Evolutionary conservation across 2,888 invertebrate genomes (phyloP).

Genomic region (Diploptera punctata): DNA sequence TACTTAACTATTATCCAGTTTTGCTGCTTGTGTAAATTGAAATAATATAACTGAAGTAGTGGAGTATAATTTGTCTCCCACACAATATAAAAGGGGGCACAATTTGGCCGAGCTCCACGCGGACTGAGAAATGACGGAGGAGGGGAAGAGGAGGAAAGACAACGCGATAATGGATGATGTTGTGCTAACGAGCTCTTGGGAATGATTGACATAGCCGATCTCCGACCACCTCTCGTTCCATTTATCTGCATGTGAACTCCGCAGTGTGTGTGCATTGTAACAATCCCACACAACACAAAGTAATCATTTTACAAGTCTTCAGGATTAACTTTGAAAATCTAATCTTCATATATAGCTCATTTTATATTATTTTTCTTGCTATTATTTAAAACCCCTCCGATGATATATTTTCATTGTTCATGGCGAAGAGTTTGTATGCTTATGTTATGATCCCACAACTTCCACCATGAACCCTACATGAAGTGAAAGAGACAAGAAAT

Average conservation of each 20-base stretch:
- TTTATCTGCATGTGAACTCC: slow-evolving; percentile 18
- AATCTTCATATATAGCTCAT: too few relatives aligned
- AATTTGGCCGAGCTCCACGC: background rate
- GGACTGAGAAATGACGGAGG: slow-evolving; percentile 30
- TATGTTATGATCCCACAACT: background rate
- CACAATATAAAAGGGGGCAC: too few relatives aligned
- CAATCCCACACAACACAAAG: background rate
- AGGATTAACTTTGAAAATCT: background rate
- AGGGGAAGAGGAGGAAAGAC: slow-evolving; percentile 24
- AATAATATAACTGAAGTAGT: too few relatives aligned
- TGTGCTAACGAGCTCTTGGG: slow-evolving; percentile 11
- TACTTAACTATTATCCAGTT: too few relatives aligned
- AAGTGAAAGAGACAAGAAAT: too few relatives aligned
- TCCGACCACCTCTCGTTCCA: background rate
- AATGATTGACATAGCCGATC: slow-evolving; percentile 23
- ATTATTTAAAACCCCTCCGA: too few relatives aligned
- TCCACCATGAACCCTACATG: too few relatives aligned
- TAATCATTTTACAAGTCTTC: slow-evolving; percentile 1
- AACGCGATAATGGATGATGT: slow-evolving; percentile 25
- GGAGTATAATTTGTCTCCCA: too few relatives aligned
- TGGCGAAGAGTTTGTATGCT: background rate
- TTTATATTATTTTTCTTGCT: too few relatives aligned
- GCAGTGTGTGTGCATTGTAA: slow-evolving; percentile 22
- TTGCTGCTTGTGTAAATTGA: too few relatives aligned
- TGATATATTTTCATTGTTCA: too few relatives aligned